A percentile compares a stretch with the other conserved stretches of the same genome.
These are phyloP conservation scores for Drosophila sordidapex DNA, from an alignment of 2,888 invertebrate species.

Conservation along the genomic window DNA sequence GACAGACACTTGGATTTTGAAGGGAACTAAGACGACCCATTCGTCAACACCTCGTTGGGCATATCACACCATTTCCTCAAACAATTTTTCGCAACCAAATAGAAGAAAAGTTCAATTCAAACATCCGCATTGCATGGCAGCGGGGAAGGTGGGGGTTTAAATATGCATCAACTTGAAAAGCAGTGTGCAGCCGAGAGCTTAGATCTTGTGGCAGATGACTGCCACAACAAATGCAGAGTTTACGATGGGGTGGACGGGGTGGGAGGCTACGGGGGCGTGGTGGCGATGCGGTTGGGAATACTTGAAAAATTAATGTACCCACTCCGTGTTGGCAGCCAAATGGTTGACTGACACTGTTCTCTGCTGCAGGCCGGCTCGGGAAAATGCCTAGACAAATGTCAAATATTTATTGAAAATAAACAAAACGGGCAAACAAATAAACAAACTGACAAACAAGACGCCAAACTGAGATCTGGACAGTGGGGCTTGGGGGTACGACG, in stretches of 20 bases:
- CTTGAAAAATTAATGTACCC: constrained; percentile 79
- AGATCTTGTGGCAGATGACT: constrained; percentile 46
- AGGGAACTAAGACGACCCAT: constrained; percentile 46
- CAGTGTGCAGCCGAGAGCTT: constrained; percentile 31
- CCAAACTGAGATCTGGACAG: constrained; percentile 32
- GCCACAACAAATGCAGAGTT: constrained; percentile 9
- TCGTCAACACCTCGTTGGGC: constrained; percentile 56
- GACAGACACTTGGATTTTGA: constrained; percentile 17
- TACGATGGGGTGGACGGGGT: constrained; percentile 19
- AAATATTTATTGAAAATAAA: constrained; percentile 81
- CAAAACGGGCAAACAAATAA: constrained; percentile 69
- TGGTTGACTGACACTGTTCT: constrained; percentile 53
- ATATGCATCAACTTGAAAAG: constrained; percentile 45
- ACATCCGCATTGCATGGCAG: constrained; percentile 62
- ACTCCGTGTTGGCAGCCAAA: constrained; percentile 68
- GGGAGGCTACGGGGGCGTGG: not conserved
- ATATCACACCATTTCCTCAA: constrained; percentile 46
- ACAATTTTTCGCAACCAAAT: constrained; percentile 65
- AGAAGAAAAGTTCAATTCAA: constrained; percentile 57
- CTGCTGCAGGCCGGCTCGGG: constrained; percentile 48
- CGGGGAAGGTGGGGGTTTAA: constrained; percentile 8
- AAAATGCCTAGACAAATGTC: constrained; percentile 80
- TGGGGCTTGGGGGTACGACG: constrained; percentile 39
- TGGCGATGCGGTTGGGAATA: constrained; percentile 31
- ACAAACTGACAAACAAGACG: constrained; percentile 76